Evolutionary conservation across 37 sponge, comb jelly and placozoan species (phyloP), one percentile per base, ranked within the genome.

Genomic region (Cladorhizidae sp.): DNA sequence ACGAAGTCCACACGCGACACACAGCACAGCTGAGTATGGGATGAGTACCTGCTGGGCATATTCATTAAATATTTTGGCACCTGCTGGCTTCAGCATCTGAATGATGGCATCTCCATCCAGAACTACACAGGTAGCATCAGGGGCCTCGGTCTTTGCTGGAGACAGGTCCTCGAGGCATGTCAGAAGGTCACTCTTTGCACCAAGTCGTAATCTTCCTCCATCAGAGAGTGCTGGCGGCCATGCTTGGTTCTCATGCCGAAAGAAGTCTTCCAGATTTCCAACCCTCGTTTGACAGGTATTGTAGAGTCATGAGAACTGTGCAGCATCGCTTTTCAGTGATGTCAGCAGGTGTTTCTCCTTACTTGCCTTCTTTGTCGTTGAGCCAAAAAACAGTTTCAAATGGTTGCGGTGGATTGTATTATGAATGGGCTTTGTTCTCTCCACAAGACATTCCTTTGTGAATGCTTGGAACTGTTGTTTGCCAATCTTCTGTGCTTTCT

Each of bases 181-280:
- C 72, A 70, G 42, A 2, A 81, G 54, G 82, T 81, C 82, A 71
- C 73, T 71, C 51, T 81, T 81, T 22, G 70, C 71, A 43, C 82
- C 82, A 55, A 81, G 55, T 21, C 32, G 73, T 20, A 81, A 73
- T 7, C 32, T 45, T 14, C 82, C 82, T 51, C 29, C 32, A 70
- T 69, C 58, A 35, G 72, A 81, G 26, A 81, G 82, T 52, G 82
- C 70, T 70, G 73, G 82, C 43, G 72, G 72, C 21, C 14, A 70
- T 37, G 72, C 41, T 11, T 70, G 72, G 18, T 70, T 70, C 18
- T 70, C 72, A 35, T 70, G 72, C 14, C 38, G 32, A 70, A 70
- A 70, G 43, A 36, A 70, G 54, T 71, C 58, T 31, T 70, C 57
- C 8, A 81, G 54, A 31, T 81, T 28, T 55, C 32, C 57, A 49